phyloP scores from a whole-genome alignment of 2,113 vertebrate genomes.

The Megatriorchis doriae region DNA sequence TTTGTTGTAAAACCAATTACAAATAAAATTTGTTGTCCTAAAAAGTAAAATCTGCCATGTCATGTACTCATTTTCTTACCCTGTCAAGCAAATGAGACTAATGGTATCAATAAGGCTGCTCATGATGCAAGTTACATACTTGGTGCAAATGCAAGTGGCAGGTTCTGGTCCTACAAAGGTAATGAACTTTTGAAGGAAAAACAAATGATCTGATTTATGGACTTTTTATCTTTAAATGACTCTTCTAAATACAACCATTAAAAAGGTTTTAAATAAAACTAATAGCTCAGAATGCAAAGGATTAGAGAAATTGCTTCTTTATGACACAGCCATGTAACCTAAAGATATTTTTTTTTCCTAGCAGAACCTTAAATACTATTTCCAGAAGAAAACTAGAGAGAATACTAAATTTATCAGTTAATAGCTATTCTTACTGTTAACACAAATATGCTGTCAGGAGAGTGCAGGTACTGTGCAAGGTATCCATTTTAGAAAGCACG shows the following conservation, averaged over 20 bases:
- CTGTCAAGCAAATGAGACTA: background rate
- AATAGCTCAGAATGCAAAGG: background rate
- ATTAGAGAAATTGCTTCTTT: background rate
- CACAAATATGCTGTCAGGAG: background rate
- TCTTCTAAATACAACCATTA: background rate
- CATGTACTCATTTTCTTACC: background rate
- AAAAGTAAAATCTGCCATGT: background rate
- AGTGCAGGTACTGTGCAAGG: background rate
- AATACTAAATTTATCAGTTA: background rate
- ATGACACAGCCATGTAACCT: background rate
- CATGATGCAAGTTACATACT: background rate
- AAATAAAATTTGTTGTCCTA: background rate
- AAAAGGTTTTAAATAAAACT: background rate
- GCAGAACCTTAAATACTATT: background rate
- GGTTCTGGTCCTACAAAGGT: background rate
- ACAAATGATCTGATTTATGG: background rate
- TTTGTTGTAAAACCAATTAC: background rate
- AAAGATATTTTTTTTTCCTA: background rate
- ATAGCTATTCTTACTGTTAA: background rate
- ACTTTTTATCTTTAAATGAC: background rate
- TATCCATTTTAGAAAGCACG: background rate
- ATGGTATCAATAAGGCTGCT: background rate
- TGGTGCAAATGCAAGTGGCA: background rate
- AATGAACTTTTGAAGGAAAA: background rate
- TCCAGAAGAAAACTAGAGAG: background rate